Percentiles rank a stretch among this genome's conserved stretches.
Evolutionary conservation across 2,113 vertebrate species (phyloP).

Genomic region (Mormyrus iriodes): DNA sequence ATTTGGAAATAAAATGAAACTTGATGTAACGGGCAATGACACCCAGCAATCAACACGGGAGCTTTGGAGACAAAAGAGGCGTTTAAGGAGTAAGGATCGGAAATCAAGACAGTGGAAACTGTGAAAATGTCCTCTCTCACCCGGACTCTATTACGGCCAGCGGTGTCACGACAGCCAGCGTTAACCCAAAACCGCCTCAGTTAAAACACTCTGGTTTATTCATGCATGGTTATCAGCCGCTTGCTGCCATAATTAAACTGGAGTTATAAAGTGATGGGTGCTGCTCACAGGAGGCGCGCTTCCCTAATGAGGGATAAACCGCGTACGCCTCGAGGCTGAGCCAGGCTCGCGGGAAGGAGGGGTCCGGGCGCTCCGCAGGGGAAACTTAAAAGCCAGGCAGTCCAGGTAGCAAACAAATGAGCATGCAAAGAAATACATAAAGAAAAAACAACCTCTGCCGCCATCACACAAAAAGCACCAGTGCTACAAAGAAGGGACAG

Average conservation of each 20-base stretch:
- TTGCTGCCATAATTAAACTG: neutral
- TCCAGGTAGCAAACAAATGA: neutral
- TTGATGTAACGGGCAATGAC: neutral
- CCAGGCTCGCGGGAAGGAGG: neutral
- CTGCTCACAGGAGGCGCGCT: neutral
- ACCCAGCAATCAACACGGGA: neutral
- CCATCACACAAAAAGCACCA: neutral
- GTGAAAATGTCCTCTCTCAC: neutral
- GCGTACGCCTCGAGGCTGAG: neutral
- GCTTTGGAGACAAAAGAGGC: neutral
- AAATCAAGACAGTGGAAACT: neutral
- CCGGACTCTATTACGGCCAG: neutral
- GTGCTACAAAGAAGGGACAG: neutral
- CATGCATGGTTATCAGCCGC: neutral
- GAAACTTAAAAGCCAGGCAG: neutral
- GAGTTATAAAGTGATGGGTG: neutral
- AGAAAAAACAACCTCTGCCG: neutral
- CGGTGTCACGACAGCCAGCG: neutral
- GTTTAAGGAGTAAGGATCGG: neutral
- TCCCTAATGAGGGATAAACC: neutral
- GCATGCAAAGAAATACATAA: neutral
- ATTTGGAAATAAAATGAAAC: neutral
- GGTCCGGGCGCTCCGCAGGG: neutral
- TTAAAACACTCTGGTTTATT: neutral
- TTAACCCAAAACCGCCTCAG: neutral